These are phyloP conservation scores for Drosophila meridionalis DNA, from an alignment of 2,888 invertebrate species.

Conservation along the genomic window DNA sequence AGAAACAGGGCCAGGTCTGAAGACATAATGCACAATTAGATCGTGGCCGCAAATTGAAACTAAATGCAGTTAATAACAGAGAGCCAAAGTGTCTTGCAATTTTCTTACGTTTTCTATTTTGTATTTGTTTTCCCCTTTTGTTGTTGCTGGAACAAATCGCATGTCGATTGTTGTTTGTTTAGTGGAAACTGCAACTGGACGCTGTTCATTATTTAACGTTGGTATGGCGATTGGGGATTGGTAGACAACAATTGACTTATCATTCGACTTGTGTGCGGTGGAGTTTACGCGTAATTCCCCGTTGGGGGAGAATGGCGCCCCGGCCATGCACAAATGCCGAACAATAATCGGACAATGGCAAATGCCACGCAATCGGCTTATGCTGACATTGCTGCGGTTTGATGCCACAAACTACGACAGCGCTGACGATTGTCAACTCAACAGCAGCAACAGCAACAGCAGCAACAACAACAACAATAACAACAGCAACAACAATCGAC, in stretches of 20 bases:
- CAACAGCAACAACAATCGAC: constrained; percentile 25
- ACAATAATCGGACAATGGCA: constrained; percentile 61
- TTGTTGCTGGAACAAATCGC: constrained; percentile 35
- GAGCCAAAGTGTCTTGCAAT: constrained; percentile 33
- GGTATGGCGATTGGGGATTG: constrained; percentile 30
- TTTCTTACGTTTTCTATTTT: constrained; percentile 11
- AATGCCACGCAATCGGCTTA: constrained; percentile 80
- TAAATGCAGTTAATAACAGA: constrained; percentile 67
- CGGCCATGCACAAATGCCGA: constrained; percentile 4
- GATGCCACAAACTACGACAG: constrained; percentile 51
- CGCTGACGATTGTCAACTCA: constrained; percentile 44
- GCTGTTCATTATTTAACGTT: constrained; percentile 53
- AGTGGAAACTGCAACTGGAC: constrained; percentile 11
- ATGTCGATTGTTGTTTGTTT: constrained; percentile 49
- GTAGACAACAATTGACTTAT: constrained; percentile 76
- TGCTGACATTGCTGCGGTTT: constrained; percentile 73
- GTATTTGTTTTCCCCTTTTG: constrained; percentile 7
- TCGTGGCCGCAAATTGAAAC: constrained; percentile 76
- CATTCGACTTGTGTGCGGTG: constrained; percentile 70
- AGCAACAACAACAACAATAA: constrained; percentile 12
- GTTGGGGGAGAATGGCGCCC: constrained; percentile 6
- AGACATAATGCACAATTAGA: constrained; percentile 71
- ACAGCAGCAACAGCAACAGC: constrained; percentile 14
- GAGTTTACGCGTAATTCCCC: constrained; percentile 63
- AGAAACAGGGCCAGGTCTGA: constrained; percentile 16